Conservation (phyloP, 2,888 invertebrate genomes). For the Prenolepis imparis region DNA sequence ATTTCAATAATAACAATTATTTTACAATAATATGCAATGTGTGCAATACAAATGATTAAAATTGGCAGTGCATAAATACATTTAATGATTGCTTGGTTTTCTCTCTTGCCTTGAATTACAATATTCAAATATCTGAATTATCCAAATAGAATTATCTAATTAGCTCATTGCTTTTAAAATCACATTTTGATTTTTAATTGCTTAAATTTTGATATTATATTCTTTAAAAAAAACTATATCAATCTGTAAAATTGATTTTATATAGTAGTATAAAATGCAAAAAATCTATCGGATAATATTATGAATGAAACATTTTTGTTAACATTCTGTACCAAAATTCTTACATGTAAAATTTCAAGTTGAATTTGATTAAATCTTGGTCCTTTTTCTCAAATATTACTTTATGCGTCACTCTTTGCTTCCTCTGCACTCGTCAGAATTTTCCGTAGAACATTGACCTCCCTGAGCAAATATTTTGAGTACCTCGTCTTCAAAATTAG, state of each 20-base stretch:
- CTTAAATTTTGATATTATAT: conserved; percentile 18
- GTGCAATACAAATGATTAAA: conserved; percentile 18
- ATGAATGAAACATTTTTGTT: conserved; percentile 20
- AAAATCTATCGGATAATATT: conserved; percentile 18
- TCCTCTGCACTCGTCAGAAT: not conserved
- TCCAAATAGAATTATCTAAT: conserved; percentile 2
- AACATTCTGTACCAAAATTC: not conserved
- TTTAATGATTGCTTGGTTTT: not conserved
- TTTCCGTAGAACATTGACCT: not conserved
- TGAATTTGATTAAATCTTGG: not conserved
- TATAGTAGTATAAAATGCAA: conserved; percentile 1
- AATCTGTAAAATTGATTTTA: conserved; percentile 4
- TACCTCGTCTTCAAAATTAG: conserved; percentile 80
- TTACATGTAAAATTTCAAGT: not conserved
- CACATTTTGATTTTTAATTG: conserved; percentile 43
- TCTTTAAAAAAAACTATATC: conserved; percentile 11
- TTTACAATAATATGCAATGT: not conserved
- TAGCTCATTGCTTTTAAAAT: conserved; percentile 38
- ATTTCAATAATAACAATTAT: conserved; percentile 10
- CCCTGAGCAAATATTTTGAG: conserved; percentile 42
- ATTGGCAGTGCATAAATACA: conserved; percentile 18
- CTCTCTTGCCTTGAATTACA: not conserved
- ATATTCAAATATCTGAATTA: not conserved
- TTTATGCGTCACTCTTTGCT: not conserved
- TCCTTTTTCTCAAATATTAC: not conserved